Conservation (phyloP, 2,113 vertebrate genomes). For the Condylura cristata region DNA sequence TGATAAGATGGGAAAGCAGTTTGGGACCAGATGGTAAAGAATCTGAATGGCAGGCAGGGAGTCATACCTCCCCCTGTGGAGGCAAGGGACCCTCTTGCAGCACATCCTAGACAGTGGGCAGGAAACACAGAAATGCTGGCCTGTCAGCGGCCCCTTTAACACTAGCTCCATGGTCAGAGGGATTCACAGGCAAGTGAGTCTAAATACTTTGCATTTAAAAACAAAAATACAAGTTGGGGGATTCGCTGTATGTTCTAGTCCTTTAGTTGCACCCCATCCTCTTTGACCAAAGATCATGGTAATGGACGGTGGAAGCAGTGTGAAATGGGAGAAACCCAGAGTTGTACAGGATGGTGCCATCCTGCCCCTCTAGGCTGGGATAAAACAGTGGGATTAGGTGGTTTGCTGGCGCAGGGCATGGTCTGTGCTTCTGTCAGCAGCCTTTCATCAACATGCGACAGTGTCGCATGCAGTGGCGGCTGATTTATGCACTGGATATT, state of each 20-base stretch:
- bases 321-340: constrained; percentile 4
- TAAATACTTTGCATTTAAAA: not conserved
- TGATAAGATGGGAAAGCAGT: not conserved
- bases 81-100: not conserved
- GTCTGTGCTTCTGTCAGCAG: constrained; percentile 37
- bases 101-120: not conserved
- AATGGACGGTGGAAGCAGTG: not conserved
- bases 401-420: constrained; percentile 47
- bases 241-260: constrained; percentile 27
- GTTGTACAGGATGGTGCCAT: constrained; percentile 9
- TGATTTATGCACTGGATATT: constrained; percentile 51
- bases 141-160: not conserved
- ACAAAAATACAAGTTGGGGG: not conserved
- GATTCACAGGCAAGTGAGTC: not conserved
- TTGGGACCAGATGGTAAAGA: not conserved
- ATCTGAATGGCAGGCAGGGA: not conserved
- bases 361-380: not conserved
- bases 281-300: not conserved
- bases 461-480: not conserved
- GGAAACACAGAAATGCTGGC: not conserved
- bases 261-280: not conserved
- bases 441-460: constrained; percentile 44
- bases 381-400: constrained; percentile 52
- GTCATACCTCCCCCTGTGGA: not conserved
- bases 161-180: not conserved